Evolutionary conservation across 2,113 vertebrate species (phyloP).

Genomic region (Sinosuthora webbiana): DNA sequence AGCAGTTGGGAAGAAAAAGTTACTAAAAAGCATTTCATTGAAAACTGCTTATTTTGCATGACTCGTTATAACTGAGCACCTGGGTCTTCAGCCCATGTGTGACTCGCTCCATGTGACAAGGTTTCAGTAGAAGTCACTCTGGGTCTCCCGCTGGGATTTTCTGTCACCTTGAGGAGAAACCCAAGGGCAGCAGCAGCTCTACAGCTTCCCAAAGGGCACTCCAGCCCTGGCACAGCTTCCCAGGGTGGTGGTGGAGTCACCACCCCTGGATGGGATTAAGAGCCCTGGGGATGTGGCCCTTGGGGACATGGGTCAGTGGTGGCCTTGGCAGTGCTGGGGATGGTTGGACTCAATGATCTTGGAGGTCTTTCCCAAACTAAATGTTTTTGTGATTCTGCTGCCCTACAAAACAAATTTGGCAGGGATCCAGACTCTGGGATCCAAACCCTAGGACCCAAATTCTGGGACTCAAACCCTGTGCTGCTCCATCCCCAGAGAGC

Average conservation of each 20-base stretch:
- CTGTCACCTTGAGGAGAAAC: not conserved
- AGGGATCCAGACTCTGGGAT: not conserved
- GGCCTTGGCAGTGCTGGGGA: not conserved
- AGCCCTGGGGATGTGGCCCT: not conserved
- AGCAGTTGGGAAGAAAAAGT: not conserved
- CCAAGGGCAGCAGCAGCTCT: not conserved
- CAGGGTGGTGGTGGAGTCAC: not conserved
- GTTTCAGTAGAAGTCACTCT: not conserved
- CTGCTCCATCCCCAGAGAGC: not conserved
- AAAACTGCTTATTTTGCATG: not conserved
- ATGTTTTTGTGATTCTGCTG: not conserved
- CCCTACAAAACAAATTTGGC: no score
- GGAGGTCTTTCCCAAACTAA: not conserved
- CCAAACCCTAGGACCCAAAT: no score
- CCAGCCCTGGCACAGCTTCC: not conserved
- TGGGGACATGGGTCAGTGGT: not conserved
- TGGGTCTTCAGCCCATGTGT: not conserved
- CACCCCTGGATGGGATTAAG: not conserved
- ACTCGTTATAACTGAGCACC: not conserved
- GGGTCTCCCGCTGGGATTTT: not conserved
- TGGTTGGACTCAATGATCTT: not conserved
- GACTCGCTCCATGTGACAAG: not conserved
- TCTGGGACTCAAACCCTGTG: not conserved
- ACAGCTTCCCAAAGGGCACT: not conserved
- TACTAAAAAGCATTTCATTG: not conserved